Base-by-base conservation (phyloP, 2,113 vertebrate genomes). In the Procavia capensis region DNA sequence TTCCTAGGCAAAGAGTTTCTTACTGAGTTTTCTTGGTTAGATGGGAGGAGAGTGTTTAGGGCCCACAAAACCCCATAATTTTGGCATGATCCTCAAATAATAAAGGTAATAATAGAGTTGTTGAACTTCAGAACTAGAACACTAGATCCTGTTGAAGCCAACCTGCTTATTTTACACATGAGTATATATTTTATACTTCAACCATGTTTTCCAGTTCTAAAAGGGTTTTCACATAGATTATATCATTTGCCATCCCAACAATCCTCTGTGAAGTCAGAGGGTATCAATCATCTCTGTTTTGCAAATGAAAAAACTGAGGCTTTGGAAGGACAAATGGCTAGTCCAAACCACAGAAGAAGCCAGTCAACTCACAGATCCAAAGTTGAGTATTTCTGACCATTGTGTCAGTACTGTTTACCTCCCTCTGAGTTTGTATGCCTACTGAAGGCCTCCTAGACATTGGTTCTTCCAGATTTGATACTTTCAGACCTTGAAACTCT, bases 161-260 rank as follows among this genome's bases (percentile, higher is more conserved):
- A 91, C 34, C 95, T 61, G 43, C 57, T 96, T 66, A 96, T 97
- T 96, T 97, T 84, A 96, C 93, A 95, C 93, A 95, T 94, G 94
- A 97, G 94, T 95, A 93, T 94, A 34, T 80, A 50, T 64, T 89
- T 61, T 94, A 70, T 66, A 24, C 82, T 59, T 29, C 74, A 90
- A 95, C 45, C 14, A 19, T 11, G 39, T 34, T 75, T 72, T n/a
- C 63, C 2, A 6, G 4, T 57, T 54, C 78, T 79, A 59, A 70
- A 85, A 92, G 34, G 34, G 7, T 90, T 94, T 90, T 63, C n/a
- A 39, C 14, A 20, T 16, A 66, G 41, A 88, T 95, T 27, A 34
- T 61, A 64, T 80, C 80, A 86, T 61, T 91, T 54, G 63, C 36
- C 25, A 95, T 45, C 70, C 31, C 34, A 47, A 14, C 2, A 50